Evolutionary conservation across 2,888 invertebrate genomes (phyloP).

Genomic region (Pterostichus niger): DNA sequence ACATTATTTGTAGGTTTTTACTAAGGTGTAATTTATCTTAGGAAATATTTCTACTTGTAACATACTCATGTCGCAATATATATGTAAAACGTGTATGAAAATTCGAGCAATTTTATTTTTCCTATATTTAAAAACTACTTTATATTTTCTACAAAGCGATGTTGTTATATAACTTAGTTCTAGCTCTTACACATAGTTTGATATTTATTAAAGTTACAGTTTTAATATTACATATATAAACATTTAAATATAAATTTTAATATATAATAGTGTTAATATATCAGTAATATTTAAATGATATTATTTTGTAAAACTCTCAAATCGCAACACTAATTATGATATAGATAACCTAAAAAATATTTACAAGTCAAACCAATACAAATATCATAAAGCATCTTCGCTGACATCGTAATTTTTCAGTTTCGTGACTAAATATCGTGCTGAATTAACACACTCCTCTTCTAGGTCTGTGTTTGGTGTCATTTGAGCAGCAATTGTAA

Average conservation of each 20-base stretch:
- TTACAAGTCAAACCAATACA: constrained; percentile 55
- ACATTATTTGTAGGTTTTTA: constrained; percentile 64
- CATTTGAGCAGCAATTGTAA: constrained; percentile 72
- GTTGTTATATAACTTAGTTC: no score
- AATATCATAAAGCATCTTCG: constrained; percentile 55
- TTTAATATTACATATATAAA: no score
- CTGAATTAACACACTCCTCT: constrained; percentile 71
- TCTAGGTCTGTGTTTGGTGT: constrained; percentile 73
- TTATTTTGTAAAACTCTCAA: no score
- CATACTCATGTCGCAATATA: constrained; percentile 65
- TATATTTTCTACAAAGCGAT: no score
- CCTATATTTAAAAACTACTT: neutral
- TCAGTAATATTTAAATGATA: no score
- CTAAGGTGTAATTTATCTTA: constrained; percentile 64
- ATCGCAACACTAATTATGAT: neutral
- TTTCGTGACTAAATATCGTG: constrained; percentile 71
- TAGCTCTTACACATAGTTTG: no score
- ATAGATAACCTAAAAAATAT: neutral
- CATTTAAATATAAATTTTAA: no score
- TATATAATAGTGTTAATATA: no score
- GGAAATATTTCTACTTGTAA: constrained; percentile 64
- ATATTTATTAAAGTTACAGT: no score
- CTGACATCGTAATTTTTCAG: constrained; percentile 74
- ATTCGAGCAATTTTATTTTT: constrained; percentile 23
- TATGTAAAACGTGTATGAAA: constrained; percentile 58